Base-by-base conservation (phyloP, 1,140 invertebrate genomes). In the Dendroctonus valens region DNA sequence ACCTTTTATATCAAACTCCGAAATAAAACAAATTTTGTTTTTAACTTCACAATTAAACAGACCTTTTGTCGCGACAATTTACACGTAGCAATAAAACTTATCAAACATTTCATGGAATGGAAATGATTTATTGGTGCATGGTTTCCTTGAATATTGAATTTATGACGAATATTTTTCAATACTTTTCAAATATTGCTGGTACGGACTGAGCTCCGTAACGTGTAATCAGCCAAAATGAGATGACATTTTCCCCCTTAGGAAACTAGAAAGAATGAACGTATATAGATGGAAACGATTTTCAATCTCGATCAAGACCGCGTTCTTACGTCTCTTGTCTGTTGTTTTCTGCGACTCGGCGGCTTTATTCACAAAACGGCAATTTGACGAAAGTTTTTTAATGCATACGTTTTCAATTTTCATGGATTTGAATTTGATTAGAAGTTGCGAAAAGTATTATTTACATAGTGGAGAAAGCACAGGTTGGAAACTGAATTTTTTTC, bases 161-260 rank as follows among this genome's bases (percentile, higher is more conserved):
- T 26, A 26, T 26, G 26, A 26, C 3, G 26, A 26, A 26, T 26
- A 26, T 26, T 26, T 26, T 26, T 26, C 26, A 26, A 26, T 26
- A 38, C 9, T 38, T 54, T 54, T 54, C 6, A 37, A 54, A 11
- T 54, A 54, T 12, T 39, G 9, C 7, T 11, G 52, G 52, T 54
- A 54, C 11, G 37, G 37, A 5, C 52, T 9, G 9, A 54, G 39
- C 26, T 11, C 9, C 12, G 52, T 54, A 54, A 54, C 52, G 52
- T 37, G 52, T 54, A 54, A 54, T 54, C 52, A 54, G 15, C 7
- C 52, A 54, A 54, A 54, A 54, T 54, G 52, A 54, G 52, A 54
- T 54, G 52, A 54, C 38, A 54, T 54, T 54, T 54, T 2, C 52
- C 39, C 15, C 52, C 7, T 54, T 54, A 54, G 52, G 7, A 15